Evolutionary conservation across 2,888 invertebrate genomes (phyloP).

Genomic region (Eupithecia insigniata): DNA sequence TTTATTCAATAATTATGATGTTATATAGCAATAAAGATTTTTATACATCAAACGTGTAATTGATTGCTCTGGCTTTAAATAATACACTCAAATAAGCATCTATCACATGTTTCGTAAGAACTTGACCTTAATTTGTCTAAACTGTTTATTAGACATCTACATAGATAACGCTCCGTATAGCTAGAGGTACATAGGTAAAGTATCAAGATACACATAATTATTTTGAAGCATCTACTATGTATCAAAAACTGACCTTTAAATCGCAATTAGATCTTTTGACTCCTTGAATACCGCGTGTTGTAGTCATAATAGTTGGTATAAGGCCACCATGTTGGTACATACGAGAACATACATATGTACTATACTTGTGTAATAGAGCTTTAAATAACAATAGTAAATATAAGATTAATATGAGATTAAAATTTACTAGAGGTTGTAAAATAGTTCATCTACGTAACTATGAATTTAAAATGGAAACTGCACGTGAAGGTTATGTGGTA

Average conservation of each 20-base stretch:
- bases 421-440: neutral
- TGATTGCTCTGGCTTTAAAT: neutral
- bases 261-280: neutral
- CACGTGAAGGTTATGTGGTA: neutral
- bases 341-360: too few relatives aligned
- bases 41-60: slow-evolving; percentile 24
- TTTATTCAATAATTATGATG: neutral
- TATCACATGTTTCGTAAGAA: neutral
- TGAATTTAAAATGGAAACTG: neutral
- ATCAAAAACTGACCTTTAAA: neutral
- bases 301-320: neutral
- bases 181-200: too few relatives aligned
- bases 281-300: neutral
- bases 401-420: neutral
- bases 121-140: neutral
- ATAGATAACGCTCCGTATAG: too few relatives aligned
- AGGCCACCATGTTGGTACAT: neutral
- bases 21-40: slow-evolving; percentile 53
- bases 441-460: neutral
- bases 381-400: neutral
- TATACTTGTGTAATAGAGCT: neutral
- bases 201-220: too few relatives aligned
- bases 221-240: neutral
- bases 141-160: neutral
- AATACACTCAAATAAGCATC: neutral